phyloP scores from a whole-genome alignment of 2,888 invertebrate species.

The Oeneis ivallda region DNA sequence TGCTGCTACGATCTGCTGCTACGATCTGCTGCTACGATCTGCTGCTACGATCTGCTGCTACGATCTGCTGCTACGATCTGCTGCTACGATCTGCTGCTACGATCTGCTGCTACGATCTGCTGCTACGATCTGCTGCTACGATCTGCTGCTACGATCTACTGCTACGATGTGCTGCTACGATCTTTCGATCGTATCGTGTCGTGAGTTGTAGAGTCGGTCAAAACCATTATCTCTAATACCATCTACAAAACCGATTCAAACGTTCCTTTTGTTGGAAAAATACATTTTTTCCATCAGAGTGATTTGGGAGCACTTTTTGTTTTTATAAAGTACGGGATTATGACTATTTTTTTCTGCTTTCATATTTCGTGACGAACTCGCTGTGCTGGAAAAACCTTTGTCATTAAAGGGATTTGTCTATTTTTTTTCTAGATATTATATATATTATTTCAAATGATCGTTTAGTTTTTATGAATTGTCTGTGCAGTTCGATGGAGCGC shows the following conservation, averaged over 20 bases:
- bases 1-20: too few species aligned
- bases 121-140: too few species aligned
- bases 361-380: not conserved
- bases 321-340: not conserved
- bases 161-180: too few species aligned
- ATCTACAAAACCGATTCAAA: slow-evolving; percentile 14
- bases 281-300: not conserved
- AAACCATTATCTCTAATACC: slow-evolving; percentile 13
- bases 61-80: too few species aligned
- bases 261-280: slow-evolving; percentile 10
- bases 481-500: too few species aligned
- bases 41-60: too few species aligned
- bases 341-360: not conserved
- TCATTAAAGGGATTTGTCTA: slow-evolving; percentile 8
- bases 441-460: not conserved
- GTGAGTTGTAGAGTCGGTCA: not conserved
- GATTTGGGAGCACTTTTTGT: slow-evolving; percentile 4
- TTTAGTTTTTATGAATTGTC: not conserved
- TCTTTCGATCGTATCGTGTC: not conserved
- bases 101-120: too few species aligned
- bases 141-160: too few species aligned
- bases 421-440: not conserved
- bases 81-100: too few species aligned
- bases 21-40: not conserved
- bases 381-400: not conserved